Percentiles rank a stretch among this genome's conserved stretches.
Conservation (phyloP, 2,113 vertebrate genomes). For the Cromileptes altivelis region DNA sequence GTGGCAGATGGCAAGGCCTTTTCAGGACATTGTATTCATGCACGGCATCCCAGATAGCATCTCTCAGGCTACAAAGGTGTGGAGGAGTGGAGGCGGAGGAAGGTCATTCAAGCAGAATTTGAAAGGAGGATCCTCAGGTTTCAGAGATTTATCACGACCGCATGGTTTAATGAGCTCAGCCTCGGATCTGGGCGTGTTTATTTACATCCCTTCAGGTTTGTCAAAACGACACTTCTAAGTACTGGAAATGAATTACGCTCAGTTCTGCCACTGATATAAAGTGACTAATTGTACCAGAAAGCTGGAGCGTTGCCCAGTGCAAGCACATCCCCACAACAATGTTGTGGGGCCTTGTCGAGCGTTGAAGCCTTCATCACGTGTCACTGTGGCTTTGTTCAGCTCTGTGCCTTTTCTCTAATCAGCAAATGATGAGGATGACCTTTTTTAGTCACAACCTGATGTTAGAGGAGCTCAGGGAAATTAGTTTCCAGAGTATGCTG, state of each 20-base stretch:
- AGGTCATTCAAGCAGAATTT: conserved; percentile 14
- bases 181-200: conserved; percentile 21
- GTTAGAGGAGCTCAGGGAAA: conserved; percentile 25
- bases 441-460: conserved; percentile 47
- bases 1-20: conserved; percentile 67
- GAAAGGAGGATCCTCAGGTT: background rate
- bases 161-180: conserved; percentile 27
- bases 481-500: conserved; percentile 6
- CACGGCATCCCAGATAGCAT: conserved; percentile 27
- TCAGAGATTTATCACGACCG: background rate
- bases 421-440: conserved; percentile 64
- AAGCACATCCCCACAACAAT: conserved; percentile 37
- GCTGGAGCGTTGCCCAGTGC: conserved; percentile 54
- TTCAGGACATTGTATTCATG: conserved; percentile 49
- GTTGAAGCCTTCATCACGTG: conserved; percentile 37
- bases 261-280: conserved; percentile 50
- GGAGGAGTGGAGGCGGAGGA: background rate
- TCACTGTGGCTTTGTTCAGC: conserved; percentile 56
- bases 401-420: conserved; percentile 55
- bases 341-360: conserved; percentile 20
- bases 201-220: conserved; percentile 43
- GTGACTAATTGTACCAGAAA: conserved; percentile 55
- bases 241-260: conserved; percentile 43
- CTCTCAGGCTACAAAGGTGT: conserved; percentile 22
- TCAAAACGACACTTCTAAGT: conserved; percentile 36